These are phyloP conservation scores for Atlantisia rogersi DNA, from an alignment of 2,113 vertebrate species.

Conservation along the genomic window DNA sequence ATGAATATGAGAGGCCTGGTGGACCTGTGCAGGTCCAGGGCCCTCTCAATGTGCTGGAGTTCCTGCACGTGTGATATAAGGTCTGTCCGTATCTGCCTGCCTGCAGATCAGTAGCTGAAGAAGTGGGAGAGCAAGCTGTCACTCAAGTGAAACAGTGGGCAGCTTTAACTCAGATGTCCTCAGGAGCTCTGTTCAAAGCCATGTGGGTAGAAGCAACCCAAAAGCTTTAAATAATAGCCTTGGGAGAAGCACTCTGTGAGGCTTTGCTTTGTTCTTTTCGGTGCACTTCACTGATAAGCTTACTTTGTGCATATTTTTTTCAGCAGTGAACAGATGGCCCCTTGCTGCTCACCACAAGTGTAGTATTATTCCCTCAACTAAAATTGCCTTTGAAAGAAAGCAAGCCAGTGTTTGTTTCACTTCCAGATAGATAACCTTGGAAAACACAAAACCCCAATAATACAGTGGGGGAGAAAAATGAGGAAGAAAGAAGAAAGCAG, in stretches of 20 bases:
- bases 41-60: neutral
- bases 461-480: neutral
- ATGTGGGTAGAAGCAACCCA: neutral
- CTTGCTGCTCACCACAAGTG: neutral
- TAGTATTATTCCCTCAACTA: neutral
- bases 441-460: neutral
- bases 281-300: neutral
- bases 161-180: neutral
- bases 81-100: neutral
- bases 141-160: neutral
- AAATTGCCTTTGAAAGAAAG: neutral
- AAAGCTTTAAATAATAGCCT: neutral
- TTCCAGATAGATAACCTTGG: neutral
- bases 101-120: neutral
- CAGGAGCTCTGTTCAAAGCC: neutral
- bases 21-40: neutral
- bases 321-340: neutral
- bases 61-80: neutral
- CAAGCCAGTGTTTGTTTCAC: neutral
- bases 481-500: neutral
- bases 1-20: neutral
- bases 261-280: neutral
- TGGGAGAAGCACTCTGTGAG: neutral
- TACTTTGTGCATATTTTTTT: neutral
- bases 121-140: neutral